Percentiles rank a stretch among this genome's conserved stretches.
phyloP scores from a whole-genome alignment of 2,797 vertebrate genomes.

The Macrochelys suwanniensis region DNA sequence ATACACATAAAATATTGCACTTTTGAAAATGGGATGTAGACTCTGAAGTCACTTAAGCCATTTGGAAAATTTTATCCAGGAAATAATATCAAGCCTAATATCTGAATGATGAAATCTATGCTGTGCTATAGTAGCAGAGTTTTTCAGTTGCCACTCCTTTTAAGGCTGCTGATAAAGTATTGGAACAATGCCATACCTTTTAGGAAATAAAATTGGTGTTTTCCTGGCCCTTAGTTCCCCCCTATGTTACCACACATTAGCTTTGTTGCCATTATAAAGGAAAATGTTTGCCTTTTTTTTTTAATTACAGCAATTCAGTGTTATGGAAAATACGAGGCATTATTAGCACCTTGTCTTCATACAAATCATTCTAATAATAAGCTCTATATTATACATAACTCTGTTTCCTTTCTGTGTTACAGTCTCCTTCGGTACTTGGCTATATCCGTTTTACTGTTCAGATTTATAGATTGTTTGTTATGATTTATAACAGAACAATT shows the following conservation, averaged over 20 bases:
- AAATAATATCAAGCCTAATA: conserved; percentile 7
- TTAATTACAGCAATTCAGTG: conserved; percentile 1
- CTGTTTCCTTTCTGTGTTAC: conserved; percentile 31
- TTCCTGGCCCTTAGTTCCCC: not conserved
- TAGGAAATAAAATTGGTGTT: conserved; percentile 33
- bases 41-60: not conserved
- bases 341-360: conserved; percentile 42
- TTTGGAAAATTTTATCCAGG: not conserved
- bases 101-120: conserved; percentile 1
- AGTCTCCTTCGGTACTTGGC: conserved; percentile 7
- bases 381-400: not conserved
- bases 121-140: not conserved
- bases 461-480: conserved; percentile 40
- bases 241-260: not conserved
- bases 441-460: conserved; percentile 57
- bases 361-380: conserved; percentile 31
- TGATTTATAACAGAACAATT: conserved; percentile 51
- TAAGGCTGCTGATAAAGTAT: conserved; percentile 48
- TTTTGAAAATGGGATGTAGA: conserved; percentile 5
- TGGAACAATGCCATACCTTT: conserved; percentile 44
- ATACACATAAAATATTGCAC: not conserved
- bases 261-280: not conserved
- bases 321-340: not conserved
- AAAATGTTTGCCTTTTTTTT: not conserved
- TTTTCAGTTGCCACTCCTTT: conserved; percentile 39